These are phyloP conservation scores for Lycocorax pyrrhopterus DNA, from an alignment of 2,113 vertebrate species.

Conservation along the genomic window DNA sequence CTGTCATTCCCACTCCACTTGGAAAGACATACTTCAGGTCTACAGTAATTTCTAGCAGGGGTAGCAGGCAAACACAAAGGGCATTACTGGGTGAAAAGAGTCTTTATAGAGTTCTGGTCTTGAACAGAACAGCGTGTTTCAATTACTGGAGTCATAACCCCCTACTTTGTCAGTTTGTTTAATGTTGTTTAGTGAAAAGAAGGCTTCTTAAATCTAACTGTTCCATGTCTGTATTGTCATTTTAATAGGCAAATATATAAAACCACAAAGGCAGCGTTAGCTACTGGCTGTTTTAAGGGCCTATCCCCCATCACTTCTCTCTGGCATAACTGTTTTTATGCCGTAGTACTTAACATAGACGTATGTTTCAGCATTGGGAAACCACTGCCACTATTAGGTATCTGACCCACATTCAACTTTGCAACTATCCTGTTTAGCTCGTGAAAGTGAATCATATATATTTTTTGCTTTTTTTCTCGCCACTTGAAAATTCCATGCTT, in stretches of 20 bases:
- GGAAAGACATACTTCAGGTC: conserved; percentile 33
- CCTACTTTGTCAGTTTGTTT: conserved; percentile 68
- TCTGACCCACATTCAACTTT: background rate
- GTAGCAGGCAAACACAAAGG: conserved; percentile 62
- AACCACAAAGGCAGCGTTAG: conserved; percentile 57
- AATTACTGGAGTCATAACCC: conserved; percentile 72
- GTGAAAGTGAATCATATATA: background rate
- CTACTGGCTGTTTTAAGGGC: conserved; percentile 56
- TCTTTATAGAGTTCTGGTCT: conserved; percentile 67
- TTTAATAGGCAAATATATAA: conserved; percentile 72
- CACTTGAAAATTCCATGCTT: background rate
- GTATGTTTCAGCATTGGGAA: background rate
- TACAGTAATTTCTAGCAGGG: conserved; percentile 42
- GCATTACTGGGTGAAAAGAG: conserved; percentile 51
- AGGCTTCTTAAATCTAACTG: conserved; percentile 71
- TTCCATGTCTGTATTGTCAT: conserved; percentile 71
- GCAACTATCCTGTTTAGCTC: background rate
- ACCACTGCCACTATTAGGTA: background rate
- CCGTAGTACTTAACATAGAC: background rate
- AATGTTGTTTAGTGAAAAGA: conserved; percentile 70
- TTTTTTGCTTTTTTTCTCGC: background rate
- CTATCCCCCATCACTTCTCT: background rate
- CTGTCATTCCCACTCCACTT: conserved; percentile 43
- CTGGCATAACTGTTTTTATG: background rate
- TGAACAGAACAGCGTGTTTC: conserved; percentile 71